Conservation (phyloP, 2,113 vertebrate species). For the Engraulis encrasicolus region DNA sequence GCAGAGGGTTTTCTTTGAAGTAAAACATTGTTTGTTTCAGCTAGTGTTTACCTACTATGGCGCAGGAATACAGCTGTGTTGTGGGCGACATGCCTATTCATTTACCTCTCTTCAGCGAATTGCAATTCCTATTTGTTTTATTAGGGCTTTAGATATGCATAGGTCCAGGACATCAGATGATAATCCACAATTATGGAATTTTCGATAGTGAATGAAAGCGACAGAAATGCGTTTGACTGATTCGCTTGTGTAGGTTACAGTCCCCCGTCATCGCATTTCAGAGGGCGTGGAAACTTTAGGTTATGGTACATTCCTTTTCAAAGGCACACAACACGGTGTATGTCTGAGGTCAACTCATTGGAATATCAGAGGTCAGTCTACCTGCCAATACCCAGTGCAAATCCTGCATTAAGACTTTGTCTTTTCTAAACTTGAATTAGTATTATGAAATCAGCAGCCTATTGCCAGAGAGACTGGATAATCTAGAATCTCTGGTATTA, state of each 20-base stretch:
- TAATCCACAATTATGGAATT: too few species aligned
- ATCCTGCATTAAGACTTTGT: not conserved
- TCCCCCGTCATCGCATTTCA: not conserved
- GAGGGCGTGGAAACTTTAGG: not conserved
- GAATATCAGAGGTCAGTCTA: not conserved
- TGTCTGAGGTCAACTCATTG: conserved; percentile 12
- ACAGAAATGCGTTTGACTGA: not conserved
- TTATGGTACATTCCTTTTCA: not conserved
- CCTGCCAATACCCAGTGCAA: not conserved
- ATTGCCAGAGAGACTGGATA: too few species aligned
- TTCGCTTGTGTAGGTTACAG: not conserved
- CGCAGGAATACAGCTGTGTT: conserved; percentile 57
- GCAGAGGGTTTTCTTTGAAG: too few species aligned
- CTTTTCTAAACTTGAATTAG: not conserved
- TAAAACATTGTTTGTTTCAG: not conserved
- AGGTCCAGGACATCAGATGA: too few species aligned
- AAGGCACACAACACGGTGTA: not conserved
- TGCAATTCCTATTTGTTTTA: not conserved
- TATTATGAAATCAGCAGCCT: too few species aligned
- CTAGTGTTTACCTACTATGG: not conserved
- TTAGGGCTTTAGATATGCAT: not conserved
- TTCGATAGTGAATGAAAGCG: not conserved
- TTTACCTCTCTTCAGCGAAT: conserved; percentile 31
- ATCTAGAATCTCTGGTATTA: too few species aligned
- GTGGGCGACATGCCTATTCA: conserved; percentile 59